A percentile compares a stretch with the other conserved stretches of the same genome.
Evolutionary conservation across 2,888 invertebrate genomes (phyloP).

Genomic region (Drosophila putrida): DNA sequence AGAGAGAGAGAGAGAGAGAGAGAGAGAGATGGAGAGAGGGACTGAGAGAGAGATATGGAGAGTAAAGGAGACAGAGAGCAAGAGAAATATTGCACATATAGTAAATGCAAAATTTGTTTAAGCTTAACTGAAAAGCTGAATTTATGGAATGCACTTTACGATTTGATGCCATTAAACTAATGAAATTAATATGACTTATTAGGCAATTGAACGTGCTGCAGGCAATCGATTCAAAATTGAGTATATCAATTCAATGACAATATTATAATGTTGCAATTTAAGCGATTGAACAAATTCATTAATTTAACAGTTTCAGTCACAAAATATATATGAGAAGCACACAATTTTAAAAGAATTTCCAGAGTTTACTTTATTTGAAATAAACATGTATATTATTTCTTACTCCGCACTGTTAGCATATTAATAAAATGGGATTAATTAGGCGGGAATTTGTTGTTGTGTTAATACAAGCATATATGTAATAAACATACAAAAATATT

Average conservation of each 20-base stretch:
- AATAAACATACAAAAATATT: no score
- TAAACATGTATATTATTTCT: neutral
- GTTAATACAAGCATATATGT: no score
- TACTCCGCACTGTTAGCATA: neutral
- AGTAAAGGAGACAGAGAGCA: neutral
- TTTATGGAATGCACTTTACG: constrained; percentile 44
- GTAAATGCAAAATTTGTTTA: constrained; percentile 49
- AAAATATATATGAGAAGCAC: no score
- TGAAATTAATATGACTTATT: constrained; percentile 29
- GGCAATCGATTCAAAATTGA: constrained; percentile 7
- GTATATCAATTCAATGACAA: no score
- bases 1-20: neutral
- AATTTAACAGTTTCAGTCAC: neutral
- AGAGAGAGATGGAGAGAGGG: neutral
- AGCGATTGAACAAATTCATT: no score
- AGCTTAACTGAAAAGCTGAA: constrained; percentile 36
- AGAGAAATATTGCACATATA: constrained; percentile 25
- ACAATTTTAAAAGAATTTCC: no score
- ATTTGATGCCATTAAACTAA: constrained; percentile 43
- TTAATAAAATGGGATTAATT: constrained; percentile 42
- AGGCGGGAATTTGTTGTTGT: constrained; percentile 38
- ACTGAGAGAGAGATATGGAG: no score
- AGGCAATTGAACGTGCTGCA: constrained; percentile 3
- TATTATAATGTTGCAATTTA: neutral
- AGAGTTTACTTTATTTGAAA: neutral